phyloP scores from a whole-genome alignment of 2,113 vertebrate genomes.

The Aythya baeri region DNA sequence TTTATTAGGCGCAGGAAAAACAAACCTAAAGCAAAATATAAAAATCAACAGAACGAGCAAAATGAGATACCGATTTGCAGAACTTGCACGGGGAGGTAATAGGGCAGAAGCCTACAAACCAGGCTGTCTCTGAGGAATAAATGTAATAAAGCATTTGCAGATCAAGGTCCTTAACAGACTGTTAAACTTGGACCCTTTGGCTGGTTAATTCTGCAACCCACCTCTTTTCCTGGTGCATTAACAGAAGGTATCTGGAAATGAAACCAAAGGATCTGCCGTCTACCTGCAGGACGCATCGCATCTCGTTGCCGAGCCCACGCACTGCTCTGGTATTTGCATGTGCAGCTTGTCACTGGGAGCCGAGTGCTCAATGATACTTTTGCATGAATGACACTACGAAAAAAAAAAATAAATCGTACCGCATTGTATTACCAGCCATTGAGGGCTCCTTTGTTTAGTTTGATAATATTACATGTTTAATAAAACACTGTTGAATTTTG shows the following conservation, averaged over 20 bases:
- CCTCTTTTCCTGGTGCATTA: background rate
- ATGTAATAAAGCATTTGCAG: background rate
- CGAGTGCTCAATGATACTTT: conserved; percentile 39
- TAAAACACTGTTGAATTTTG: conserved; percentile 75
- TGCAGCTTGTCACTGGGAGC: background rate
- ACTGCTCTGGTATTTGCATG: background rate
- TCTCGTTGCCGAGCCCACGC: background rate
- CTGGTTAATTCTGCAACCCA: background rate
- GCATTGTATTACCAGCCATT: conserved; percentile 70
- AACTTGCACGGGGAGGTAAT: background rate
- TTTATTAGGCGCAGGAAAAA: background rate
- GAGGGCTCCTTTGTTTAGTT: conserved; percentile 74
- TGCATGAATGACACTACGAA: conserved; percentile 50
- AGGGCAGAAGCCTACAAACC: background rate
- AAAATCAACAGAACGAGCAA: background rate
- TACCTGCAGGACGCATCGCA: background rate
- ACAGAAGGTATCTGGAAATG: background rate
- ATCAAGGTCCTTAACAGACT: background rate
- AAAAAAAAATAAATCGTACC: conserved; percentile 26
- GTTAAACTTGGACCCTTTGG: background rate
- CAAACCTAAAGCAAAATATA: rapidly evolving
- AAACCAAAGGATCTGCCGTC: background rate
- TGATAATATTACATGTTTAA: conserved; percentile 76
- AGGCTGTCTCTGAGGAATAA: background rate
- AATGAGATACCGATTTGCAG: background rate